Conservation (phyloP, 2,113 vertebrate species). For the Romanogobio albipinnatus region DNA sequence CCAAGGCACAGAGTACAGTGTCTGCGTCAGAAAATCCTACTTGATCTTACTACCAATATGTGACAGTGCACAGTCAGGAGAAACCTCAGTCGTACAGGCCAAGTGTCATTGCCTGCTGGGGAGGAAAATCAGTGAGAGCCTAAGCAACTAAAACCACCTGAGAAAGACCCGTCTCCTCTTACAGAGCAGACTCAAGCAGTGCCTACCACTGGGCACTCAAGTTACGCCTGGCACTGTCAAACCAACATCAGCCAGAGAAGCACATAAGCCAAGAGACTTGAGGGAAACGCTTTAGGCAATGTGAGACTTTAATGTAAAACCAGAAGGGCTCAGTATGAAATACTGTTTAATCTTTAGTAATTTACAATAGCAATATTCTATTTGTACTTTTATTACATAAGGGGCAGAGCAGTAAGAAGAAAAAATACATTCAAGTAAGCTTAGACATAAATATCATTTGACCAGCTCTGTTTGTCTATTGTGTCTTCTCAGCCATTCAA, state of each 20-base stretch:
- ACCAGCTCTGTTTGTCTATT: neutral
- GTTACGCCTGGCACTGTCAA: slow-evolving; percentile 22
- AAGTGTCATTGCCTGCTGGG: neutral
- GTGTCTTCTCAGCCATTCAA: neutral
- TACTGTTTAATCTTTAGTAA: neutral
- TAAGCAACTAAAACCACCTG: slow-evolving; percentile 17
- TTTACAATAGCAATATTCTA: neutral
- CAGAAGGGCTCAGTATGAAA: slow-evolving; percentile 10
- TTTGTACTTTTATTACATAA: neutral
- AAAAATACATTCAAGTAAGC: neutral
- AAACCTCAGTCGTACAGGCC: neutral
- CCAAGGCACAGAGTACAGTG: slow-evolving; percentile 2
- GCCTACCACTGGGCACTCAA: slow-evolving; percentile 20
- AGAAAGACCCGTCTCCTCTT: slow-evolving; percentile 37
- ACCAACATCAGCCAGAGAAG: slow-evolving; percentile 3
- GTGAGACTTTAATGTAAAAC: neutral
- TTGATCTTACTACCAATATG: neutral
- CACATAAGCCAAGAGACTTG: slow-evolving; percentile 23
- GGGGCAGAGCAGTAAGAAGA: neutral
- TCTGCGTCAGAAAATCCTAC: neutral
- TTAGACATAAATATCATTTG: neutral
- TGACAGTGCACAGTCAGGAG: slow-evolving; percentile 9
- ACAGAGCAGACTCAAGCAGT: slow-evolving; percentile 33
- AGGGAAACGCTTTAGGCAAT: neutral
- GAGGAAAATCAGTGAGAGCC: slow-evolving; percentile 22